Evolutionary conservation across 2,797 vertebrate genomes (phyloP).

Genomic region (Chanos chanos): DNA sequence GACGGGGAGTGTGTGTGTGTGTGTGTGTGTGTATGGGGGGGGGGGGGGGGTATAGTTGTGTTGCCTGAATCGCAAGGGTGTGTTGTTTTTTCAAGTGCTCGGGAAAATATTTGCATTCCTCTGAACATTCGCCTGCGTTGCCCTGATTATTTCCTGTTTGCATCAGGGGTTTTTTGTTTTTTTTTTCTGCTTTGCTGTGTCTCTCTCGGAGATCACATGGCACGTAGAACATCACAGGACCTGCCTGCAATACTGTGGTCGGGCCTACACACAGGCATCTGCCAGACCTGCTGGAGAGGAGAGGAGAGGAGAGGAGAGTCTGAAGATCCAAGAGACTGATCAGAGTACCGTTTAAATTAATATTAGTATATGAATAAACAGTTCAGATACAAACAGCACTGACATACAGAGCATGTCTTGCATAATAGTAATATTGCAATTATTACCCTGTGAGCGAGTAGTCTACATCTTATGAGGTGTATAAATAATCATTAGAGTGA

Average conservation of each 20-base stretch:
- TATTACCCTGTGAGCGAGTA: no score
- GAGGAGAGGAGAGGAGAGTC: not conserved
- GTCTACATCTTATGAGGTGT: no score
- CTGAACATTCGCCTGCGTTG: conserved; percentile 67
- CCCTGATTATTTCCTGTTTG: conserved; percentile 74
- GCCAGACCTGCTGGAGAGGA: conserved; percentile 31
- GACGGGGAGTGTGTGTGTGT: no score
- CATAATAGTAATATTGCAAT: no score
- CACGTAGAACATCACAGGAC: conserved; percentile 61
- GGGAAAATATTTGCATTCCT: conserved; percentile 76
- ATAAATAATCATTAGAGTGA: no score
- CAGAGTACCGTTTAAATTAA: no score
- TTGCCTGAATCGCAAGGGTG: conserved; percentile 8
- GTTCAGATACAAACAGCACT: no score
- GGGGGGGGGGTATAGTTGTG: conserved; percentile 47
- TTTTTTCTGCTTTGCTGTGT: conserved; percentile 11
- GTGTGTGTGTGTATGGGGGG: conserved; percentile 49
- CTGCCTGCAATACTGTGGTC: conserved; percentile 57
- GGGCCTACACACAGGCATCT: conserved; percentile 41
- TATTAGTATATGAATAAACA: no score
- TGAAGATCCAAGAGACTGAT: not conserved
- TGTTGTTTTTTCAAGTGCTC: conserved; percentile 56
- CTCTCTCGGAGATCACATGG: conserved; percentile 66
- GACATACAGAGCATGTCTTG: no score
- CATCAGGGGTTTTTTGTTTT: conserved; percentile 65